Conservation (phyloP, 2,888 invertebrate species). For the Mesodorylaimus sp. region DNA sequence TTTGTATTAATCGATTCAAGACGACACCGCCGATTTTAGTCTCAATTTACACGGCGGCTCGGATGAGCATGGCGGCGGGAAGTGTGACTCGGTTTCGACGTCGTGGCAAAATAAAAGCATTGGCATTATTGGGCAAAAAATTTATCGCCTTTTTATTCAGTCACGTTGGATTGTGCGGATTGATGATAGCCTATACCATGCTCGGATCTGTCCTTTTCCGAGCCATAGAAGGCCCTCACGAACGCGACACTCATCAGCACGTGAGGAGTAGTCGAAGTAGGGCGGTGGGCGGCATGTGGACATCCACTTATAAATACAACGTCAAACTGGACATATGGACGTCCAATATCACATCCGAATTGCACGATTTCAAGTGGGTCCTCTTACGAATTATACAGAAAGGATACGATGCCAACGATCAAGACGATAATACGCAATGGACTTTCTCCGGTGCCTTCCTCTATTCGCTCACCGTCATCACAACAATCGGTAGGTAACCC, state of each 20-base stretch:
- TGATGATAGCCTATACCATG: slow-evolving; percentile 8
- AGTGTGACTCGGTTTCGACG: no score
- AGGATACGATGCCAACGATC: slow-evolving; percentile 49
- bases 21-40: no score
- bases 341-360: slow-evolving; percentile 43
- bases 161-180: slow-evolving; percentile 23
- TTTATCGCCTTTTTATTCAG: slow-evolving; percentile 30
- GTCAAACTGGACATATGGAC: slow-evolving; percentile 48
- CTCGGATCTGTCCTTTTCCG: slow-evolving; percentile 11
- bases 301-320: slow-evolving; percentile 27
- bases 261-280: slow-evolving; percentile 16
- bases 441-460: slow-evolving; percentile 76
- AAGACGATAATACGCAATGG: slow-evolving; percentile 48
- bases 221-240: slow-evolving; percentile 28
- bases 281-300: slow-evolving; percentile 25
- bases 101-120: slow-evolving; percentile 18
- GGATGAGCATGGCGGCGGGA: no score
- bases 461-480: slow-evolving; percentile 80
- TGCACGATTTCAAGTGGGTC: not conserved
- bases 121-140: slow-evolving; percentile 26
- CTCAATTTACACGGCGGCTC: no score
- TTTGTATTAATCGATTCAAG: no score
- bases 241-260: slow-evolving; percentile 16
- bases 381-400: slow-evolving; percentile 32
- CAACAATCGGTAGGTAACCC: slow-evolving; percentile 68